Evolutionary conservation across 1,140 invertebrate species (phyloP).

Genomic region (Drosophila sp.): DNA sequence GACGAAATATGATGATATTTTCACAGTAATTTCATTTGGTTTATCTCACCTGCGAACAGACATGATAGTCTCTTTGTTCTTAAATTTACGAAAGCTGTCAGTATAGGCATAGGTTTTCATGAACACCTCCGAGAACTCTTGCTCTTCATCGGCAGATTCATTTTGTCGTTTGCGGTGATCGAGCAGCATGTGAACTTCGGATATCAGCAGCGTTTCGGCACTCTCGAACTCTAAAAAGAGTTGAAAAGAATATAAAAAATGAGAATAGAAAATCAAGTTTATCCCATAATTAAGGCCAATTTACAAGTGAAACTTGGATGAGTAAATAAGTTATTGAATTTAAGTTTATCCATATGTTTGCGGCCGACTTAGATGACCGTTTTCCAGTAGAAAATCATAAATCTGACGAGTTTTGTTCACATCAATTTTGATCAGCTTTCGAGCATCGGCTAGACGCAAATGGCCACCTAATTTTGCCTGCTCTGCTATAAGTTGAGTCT

Average conservation of each 20-base stretch:
- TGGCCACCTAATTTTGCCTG: conserved; percentile 89
- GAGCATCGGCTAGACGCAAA: conserved; percentile 90
- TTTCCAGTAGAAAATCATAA: conserved; percentile 91
- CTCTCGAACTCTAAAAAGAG: conserved; percentile 96
- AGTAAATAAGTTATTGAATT: neutral
- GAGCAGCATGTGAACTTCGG: conserved; percentile 98
- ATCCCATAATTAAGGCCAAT: conserved; percentile 26
- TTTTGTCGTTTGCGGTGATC: conserved; percentile 99
- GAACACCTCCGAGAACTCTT: conserved; percentile 99
- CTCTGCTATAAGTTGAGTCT: conserved; percentile 89
- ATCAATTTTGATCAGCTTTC: conserved; percentile 94
- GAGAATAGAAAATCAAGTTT: neutral
- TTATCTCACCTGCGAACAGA: conserved; percentile 91
- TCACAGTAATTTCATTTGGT: conserved; percentile 35
- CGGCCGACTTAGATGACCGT: conserved; percentile 88
- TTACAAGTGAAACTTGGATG: conserved; percentile 66
- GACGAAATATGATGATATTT: neutral
- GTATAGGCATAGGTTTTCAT: conserved; percentile 99
- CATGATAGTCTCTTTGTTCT: conserved; percentile 98
- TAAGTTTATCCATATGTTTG: conserved; percentile 53
- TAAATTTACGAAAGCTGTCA: conserved; percentile 97
- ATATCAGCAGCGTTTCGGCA: conserved; percentile 98
- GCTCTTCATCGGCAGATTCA: conserved; percentile 98
- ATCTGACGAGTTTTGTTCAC: conserved; percentile 96
- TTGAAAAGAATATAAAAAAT: neutral